A percentile compares a stretch with the other conserved stretches of the same genome.
Conservation (phyloP, 2,797 vertebrate species). For the Gephyroberyx darwinii region DNA sequence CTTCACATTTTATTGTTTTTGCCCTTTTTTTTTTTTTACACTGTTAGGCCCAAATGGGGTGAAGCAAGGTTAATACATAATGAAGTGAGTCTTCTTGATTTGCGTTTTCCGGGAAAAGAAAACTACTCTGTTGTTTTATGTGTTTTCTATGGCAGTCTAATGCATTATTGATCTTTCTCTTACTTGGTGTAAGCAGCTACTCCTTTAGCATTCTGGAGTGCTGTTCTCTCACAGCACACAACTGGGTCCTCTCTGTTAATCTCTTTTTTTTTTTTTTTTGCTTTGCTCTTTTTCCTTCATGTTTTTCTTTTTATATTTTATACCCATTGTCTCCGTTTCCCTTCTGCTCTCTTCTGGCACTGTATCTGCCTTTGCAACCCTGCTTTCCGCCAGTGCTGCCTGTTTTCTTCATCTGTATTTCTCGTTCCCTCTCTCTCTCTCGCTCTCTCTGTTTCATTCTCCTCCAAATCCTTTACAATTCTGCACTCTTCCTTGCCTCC, state of each 20-base stretch:
- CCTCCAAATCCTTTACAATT: slow-evolving; percentile 43
- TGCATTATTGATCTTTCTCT: slow-evolving; percentile 83
- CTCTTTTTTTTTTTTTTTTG: slow-evolving; percentile 9
- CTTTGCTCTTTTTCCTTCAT: slow-evolving; percentile 6
- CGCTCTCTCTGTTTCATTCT: slow-evolving; percentile 25
- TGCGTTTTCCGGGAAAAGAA: slow-evolving; percentile 71
- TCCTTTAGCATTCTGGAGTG: slow-evolving; percentile 61
- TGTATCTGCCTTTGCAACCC: slow-evolving; percentile 13
- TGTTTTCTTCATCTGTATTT: slow-evolving; percentile 2
- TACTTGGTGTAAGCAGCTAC: slow-evolving; percentile 73
- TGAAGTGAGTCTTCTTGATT: slow-evolving; percentile 72
- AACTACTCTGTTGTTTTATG: slow-evolving; percentile 67
- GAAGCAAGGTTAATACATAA: slow-evolving; percentile 67
- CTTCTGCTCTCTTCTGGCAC: slow-evolving; percentile 30
- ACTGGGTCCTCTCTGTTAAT: slow-evolving; percentile 26
- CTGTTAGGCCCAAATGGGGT: slow-evolving; percentile 39
- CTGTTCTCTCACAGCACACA: slow-evolving; percentile 31
- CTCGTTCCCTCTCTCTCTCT: slow-evolving; percentile 3
- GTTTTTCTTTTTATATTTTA: slow-evolving; percentile 28
- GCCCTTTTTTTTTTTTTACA: slow-evolving; percentile 17
- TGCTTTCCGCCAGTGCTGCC: slow-evolving; percentile 7
- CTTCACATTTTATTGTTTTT: slow-evolving; percentile 52
- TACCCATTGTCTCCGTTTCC: neutral
- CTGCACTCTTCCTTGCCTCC: slow-evolving; percentile 23
- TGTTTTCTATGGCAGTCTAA: slow-evolving; percentile 74